Evolutionary conservation across 1,140 invertebrate species (phyloP).

Genomic region (Oryctes rhinoceros): DNA sequence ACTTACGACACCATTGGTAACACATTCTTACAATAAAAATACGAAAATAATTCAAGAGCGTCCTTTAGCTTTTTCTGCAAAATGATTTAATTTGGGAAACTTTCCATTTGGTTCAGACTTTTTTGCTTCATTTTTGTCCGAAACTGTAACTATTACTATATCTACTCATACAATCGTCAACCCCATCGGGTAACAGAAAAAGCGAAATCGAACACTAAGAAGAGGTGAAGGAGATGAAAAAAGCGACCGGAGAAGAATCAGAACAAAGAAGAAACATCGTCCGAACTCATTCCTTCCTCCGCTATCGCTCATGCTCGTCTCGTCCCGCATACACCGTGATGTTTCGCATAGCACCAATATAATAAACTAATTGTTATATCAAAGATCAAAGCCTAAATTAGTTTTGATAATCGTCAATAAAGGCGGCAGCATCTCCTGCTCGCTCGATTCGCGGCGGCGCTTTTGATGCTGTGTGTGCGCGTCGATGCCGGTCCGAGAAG

Average conservation of each 20-base stretch:
- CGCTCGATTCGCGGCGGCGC: slow-evolving; percentile 20
- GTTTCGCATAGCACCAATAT: slow-evolving; percentile 37
- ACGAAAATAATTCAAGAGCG: too few species aligned
- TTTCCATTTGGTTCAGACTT: too few species aligned
- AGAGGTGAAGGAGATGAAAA: neutral
- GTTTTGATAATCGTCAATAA: slow-evolving; percentile 58
- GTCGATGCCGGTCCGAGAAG: slow-evolving; percentile 38
- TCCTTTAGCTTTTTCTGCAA: too few species aligned
- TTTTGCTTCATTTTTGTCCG: too few species aligned
- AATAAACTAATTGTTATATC: slow-evolving; percentile 52
- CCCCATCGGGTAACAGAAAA: too few species aligned
- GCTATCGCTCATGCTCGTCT: neutral
- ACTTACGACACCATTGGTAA: too few species aligned
- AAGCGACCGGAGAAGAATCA: neutral
- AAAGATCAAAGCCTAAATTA: slow-evolving; percentile 56
- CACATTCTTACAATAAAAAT: too few species aligned
- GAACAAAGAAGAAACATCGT: neutral
- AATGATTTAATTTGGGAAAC: too few species aligned
- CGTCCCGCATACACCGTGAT: neutral
- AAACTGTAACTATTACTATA: too few species aligned
- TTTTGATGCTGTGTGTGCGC: slow-evolving; percentile 39
- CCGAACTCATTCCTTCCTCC: neutral
- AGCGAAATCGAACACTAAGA: neutral
- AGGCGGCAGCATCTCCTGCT: slow-evolving; percentile 44
- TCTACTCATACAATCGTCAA: too few species aligned